Conservation (phyloP, 2,113 vertebrate genomes). For the Colossoma macropomum region DNA sequence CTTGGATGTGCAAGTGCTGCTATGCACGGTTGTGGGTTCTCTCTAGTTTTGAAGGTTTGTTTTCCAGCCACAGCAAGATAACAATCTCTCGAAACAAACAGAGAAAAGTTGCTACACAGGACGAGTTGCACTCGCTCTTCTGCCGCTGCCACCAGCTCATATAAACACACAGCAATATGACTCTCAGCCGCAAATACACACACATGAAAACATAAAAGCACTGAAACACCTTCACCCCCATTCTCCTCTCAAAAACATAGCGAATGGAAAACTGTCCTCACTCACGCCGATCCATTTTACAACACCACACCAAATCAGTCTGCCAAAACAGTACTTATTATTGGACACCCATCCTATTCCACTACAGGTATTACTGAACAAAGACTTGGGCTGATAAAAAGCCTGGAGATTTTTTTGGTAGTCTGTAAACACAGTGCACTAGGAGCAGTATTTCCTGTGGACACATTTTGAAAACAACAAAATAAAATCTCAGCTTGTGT, state of each 20-base stretch:
- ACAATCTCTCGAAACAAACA: conserved; percentile 16
- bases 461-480: no score
- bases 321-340: neutral
- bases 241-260: neutral
- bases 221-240: conserved; percentile 14
- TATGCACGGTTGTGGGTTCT: conserved; percentile 19
- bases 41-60: conserved; percentile 21
- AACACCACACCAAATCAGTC: neutral
- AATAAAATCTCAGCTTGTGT: no score
- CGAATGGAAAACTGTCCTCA: neutral
- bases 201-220: neutral
- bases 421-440: no score
- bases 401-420: no score
- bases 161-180: neutral
- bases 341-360: neutral
- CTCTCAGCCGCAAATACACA: neutral
- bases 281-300: neutral
- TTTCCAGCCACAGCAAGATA: conserved; percentile 6
- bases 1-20: neutral
- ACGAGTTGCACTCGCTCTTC: neutral
- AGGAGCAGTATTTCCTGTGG: no score
- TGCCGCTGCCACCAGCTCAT: neutral
- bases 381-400: no score
- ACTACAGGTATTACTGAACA: neutral
- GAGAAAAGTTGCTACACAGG: neutral